Conservation (phyloP, 1,140 invertebrate species). For the Drosophila erecta region DNA sequence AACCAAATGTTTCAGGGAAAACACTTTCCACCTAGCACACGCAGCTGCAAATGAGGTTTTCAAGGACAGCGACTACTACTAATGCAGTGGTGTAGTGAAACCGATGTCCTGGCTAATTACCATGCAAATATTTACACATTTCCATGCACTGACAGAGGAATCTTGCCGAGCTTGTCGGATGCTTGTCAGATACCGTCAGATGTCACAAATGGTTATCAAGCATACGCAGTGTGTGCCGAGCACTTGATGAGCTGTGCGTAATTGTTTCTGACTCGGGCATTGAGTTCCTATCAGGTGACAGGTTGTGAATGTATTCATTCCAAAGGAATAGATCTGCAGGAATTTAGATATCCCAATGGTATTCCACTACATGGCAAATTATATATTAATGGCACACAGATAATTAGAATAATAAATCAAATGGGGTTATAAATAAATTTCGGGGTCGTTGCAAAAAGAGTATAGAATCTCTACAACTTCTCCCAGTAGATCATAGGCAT, state of each 20-base stretch:
- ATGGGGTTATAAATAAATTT: neutral
- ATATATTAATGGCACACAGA: neutral
- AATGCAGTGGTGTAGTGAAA: conserved; percentile 26
- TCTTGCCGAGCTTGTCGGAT: conserved; percentile 36
- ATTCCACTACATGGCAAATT: neutral
- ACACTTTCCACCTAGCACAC: conserved; percentile 43
- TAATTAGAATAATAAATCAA: neutral
- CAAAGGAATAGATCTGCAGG: neutral
- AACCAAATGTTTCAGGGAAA: conserved; percentile 32
- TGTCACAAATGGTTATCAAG: conserved; percentile 38
- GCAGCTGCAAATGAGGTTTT: conserved; percentile 46
- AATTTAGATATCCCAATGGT: neutral
- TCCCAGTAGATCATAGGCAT: no score
- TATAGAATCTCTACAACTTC: no score
- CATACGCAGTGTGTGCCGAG: conserved; percentile 39
- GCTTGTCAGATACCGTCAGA: conserved; percentile 43
- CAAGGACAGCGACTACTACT: conserved; percentile 54
- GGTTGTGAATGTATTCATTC: conserved; percentile 12
- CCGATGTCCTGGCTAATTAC: conserved; percentile 69
- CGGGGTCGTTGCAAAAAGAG: no score
- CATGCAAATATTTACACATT: conserved; percentile 72
- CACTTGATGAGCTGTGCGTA: conserved; percentile 49
- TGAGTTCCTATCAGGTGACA: conserved; percentile 23
- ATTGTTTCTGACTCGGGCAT: conserved; percentile 42
- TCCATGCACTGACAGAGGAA: conserved; percentile 38